Percentiles rank a stretch among this genome's conserved stretches.
These are phyloP conservation scores for Cyanoliseus patagonus DNA, from an alignment of 2,113 vertebrate species.

Conservation along the genomic window DNA sequence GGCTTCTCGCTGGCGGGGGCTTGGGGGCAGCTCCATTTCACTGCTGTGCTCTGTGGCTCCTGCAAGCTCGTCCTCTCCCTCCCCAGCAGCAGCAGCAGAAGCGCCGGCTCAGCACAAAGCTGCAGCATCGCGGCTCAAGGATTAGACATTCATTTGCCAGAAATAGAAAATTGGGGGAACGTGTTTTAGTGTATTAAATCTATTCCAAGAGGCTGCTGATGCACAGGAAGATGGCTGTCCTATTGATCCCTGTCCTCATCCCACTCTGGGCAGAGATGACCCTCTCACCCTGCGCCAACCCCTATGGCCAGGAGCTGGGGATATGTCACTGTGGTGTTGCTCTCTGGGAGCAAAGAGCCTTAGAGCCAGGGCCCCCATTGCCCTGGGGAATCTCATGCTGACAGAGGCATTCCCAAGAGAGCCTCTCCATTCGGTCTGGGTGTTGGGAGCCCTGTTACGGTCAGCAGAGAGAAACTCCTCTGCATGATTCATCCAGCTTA, in stretches of 20 bases:
- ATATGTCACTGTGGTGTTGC: rapidly evolving
- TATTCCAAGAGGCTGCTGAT: background rate
- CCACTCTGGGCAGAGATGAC: background rate
- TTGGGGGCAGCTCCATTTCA: background rate
- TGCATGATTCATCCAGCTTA: background rate
- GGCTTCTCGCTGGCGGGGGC: background rate
- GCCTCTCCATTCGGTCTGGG: rapidly evolving
- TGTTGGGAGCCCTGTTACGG: background rate
- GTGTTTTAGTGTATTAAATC: background rate
- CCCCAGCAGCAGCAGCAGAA: background rate
- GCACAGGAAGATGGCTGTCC: background rate
- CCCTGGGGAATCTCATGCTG: background rate
- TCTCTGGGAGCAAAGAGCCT: background rate
- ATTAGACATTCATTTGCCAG: background rate
- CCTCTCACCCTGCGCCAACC: rapidly evolving
- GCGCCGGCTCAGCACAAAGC: background rate
- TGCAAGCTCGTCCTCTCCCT: background rate
- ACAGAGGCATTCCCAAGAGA: background rate
- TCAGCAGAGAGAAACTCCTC: slow-evolving; percentile 21
- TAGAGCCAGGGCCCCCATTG: rapidly evolving
- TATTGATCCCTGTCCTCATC: background rate
- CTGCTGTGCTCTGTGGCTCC: background rate
- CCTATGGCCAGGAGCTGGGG: background rate
- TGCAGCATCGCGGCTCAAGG: background rate
- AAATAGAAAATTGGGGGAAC: slow-evolving; percentile 21